Percentiles rank a stretch among this genome's conserved stretches.
phyloP scores from a whole-genome alignment of 2,113 vertebrate species.

The Tonatia bakeri region DNA sequence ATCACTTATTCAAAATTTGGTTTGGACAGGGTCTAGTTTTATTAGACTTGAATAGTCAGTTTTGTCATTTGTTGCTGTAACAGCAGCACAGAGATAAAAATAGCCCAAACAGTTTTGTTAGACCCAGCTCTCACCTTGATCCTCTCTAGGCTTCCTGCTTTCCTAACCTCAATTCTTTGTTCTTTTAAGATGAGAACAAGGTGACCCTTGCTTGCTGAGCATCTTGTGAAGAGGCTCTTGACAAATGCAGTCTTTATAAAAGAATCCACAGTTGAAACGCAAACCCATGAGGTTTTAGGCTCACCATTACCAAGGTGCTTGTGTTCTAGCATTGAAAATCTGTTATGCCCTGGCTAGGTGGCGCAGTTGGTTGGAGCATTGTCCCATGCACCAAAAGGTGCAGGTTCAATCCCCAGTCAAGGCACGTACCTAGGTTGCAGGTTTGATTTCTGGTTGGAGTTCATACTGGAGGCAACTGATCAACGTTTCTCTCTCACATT shows the following conservation, averaged over 20 bases:
- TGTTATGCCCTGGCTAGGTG: not conserved
- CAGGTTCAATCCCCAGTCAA: too few species aligned
- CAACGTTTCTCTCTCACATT: too few species aligned
- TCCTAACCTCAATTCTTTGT: not conserved
- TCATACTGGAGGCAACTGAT: too few species aligned
- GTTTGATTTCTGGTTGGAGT: too few species aligned
- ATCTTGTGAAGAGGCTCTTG: not conserved
- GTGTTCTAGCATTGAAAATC: not conserved
- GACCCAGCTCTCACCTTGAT: not conserved
- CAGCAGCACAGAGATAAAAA: constrained; percentile 30
- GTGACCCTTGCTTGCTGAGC: not conserved
- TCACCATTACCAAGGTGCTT: not conserved
- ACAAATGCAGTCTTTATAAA: not conserved
- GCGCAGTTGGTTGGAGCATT: too few species aligned
- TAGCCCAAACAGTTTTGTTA: not conserved
- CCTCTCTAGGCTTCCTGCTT: not conserved
- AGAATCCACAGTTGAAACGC: not conserved
- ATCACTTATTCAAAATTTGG: constrained; percentile 19
- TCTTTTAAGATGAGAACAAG: constrained; percentile 2
- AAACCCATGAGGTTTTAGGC: not conserved
- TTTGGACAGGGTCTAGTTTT: not conserved
- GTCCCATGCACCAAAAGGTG: too few species aligned
- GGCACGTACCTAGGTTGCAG: too few species aligned
- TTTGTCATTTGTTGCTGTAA: constrained; percentile 9
- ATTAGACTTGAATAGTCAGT: not conserved